phyloP scores from a whole-genome alignment of 2,797 vertebrate genomes.

The Danio tinwini region DNA sequence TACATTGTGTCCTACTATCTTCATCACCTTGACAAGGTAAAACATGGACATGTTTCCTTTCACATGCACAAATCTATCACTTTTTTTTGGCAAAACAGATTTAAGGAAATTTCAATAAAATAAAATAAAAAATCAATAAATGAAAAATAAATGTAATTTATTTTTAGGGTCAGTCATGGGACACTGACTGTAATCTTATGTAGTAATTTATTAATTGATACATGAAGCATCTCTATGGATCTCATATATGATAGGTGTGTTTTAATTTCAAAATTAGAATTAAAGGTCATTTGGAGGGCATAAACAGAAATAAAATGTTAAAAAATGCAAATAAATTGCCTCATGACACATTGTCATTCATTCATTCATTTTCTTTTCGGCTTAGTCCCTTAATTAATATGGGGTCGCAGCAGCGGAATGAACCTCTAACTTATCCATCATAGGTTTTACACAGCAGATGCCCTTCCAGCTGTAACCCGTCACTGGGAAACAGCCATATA shows the following conservation, averaged over 20 bases:
- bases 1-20: conserved; percentile 93
- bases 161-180: not conserved
- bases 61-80: not conserved
- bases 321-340: no score
- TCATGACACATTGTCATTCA: no score
- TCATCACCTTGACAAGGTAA: conserved; percentile 89
- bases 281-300: not conserved
- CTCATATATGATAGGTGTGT: not conserved
- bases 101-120: no score
- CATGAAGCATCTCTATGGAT: not conserved
- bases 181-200: not conserved
- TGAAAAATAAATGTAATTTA: no score
- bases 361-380: no score
- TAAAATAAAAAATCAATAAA: no score
- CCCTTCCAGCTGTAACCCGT: no score
- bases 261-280: not conserved
- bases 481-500: no score
- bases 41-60: not conserved
- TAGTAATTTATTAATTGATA: not conserved
- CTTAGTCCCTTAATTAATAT: no score
- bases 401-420: no score
- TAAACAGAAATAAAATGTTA: not conserved
- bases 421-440: no score
- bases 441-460: no score
- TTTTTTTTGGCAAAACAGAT: not conserved